Evolutionary conservation across 2,888 invertebrate genomes (phyloP), one percentile per base, ranked within the genome.

Genomic region (Melieria picta): DNA sequence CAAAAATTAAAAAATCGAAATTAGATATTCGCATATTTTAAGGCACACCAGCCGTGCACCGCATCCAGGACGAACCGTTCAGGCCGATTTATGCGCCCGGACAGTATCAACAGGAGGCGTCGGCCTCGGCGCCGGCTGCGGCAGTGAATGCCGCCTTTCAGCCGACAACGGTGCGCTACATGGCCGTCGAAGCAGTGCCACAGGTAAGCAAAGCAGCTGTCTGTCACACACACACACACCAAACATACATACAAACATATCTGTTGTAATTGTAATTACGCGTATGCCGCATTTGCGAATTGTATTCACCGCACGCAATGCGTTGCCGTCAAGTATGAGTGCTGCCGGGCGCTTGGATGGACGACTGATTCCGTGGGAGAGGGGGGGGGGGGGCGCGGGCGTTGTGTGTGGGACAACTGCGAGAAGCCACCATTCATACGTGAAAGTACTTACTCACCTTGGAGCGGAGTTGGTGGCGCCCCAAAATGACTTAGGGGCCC

Each of bases 141-240:
- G 55, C 30, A 69, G 63, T 67, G 75, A 48, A 71, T 74, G 48
- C 69, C 79, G 52, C 52, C 42, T 82, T 80, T 65, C 80, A 76
- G 68, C 79, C 81, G 45, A 80, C 83, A 4, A 77, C 84, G 4
- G 73, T 80, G 13, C 81, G 79, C 9, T 84, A 84, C 69, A 78
- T 72, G 50, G 63, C 74, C 10, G 74, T 83, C 55, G 83, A 81
- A 11, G 79, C 82, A 7, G 75, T 76, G 45, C 80, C 79, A 7
- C 82, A 84, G 79, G 83, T 83, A 77, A 75, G 30, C 30, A 2
- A 30, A 30, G 30, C 2, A 30, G 30, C 30, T 30, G 30, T 30
- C 30, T 1, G 30, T 1, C 30, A 3, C 30, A 30, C 30, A 30
- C 30, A 2, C 30, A 30, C 30, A 30, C 30, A 30, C 30, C 7